Conservation (phyloP, 2,113 vertebrate genomes). For the Myrmecophaga tridactyla region DNA sequence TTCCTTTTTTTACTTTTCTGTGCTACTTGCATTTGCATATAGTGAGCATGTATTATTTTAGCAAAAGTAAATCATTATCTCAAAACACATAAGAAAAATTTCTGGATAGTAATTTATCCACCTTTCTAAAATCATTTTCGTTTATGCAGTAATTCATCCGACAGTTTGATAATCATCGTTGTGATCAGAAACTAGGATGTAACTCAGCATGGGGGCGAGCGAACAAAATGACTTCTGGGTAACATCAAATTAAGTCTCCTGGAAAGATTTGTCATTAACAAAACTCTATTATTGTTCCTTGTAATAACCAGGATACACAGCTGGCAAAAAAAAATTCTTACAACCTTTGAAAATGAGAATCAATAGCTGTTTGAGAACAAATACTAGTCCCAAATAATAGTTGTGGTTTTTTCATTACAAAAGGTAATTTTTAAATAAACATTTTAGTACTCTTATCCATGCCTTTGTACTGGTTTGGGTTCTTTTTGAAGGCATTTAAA, state of each 20-base stretch:
- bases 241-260: neutral
- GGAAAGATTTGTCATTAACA: neutral
- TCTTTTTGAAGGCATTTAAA: constrained; percentile 2
- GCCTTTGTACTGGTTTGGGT: neutral
- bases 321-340: neutral
- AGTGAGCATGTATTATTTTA: neutral
- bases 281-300: neutral
- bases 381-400: neutral
- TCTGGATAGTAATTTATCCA: neutral
- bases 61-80: neutral
- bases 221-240: constrained; percentile 18
- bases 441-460: neutral
- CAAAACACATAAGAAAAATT: neutral
- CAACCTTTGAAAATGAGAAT: neutral
- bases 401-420: neutral
- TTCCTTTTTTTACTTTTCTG: neutral
- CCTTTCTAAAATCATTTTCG: neutral
- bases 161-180: neutral
- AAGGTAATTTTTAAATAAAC: constrained; percentile 8
- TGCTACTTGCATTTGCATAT: neutral
- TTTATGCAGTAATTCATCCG: neutral
- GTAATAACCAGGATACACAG: neutral
- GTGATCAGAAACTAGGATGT: neutral
- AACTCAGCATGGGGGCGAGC: neutral
- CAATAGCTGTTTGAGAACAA: neutral